Percentiles rank a stretch among this genome's conserved stretches.
Conservation (phyloP, 2,797 vertebrate genomes). For the Masticophis lateralis region DNA sequence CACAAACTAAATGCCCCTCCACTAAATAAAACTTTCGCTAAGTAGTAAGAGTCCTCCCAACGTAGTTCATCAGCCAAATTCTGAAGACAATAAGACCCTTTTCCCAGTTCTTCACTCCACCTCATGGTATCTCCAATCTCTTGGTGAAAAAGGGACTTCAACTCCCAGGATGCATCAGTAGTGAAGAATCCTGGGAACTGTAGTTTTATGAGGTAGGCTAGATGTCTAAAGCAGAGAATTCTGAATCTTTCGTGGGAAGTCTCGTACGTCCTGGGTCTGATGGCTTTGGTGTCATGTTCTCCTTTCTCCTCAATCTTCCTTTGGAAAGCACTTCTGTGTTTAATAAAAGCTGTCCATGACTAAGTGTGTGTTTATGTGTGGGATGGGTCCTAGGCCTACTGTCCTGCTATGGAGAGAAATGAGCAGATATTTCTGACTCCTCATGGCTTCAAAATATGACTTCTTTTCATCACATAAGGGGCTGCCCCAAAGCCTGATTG, state of each 20-base stretch:
- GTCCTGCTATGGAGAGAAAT: background rate
- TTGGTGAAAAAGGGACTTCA: background rate
- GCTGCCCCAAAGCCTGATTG: background rate
- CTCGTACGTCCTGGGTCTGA: background rate
- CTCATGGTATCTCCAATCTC: background rate
- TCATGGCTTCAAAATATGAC: background rate
- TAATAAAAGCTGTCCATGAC: background rate
- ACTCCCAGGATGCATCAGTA: background rate
- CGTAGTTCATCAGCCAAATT: background rate
- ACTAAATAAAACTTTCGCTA: background rate
- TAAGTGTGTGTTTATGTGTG: background rate
- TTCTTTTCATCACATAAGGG: background rate
- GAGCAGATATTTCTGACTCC: background rate
- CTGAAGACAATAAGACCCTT: background rate
- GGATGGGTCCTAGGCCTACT: background rate
- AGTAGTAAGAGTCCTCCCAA: background rate
- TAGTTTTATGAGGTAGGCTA: background rate
- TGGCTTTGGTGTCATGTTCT: background rate
- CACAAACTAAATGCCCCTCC: background rate
- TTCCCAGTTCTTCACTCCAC: background rate
- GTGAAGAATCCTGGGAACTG: background rate
- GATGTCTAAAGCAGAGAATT: background rate
- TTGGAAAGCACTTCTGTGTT: too few relatives aligned
- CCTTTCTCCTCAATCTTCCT: background rate
- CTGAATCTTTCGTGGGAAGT: too few relatives aligned